Evolutionary conservation across 2,888 invertebrate genomes (phyloP), one percentile per base, ranked within the genome.

Genomic region (Scaptomyza tumidula): DNA sequence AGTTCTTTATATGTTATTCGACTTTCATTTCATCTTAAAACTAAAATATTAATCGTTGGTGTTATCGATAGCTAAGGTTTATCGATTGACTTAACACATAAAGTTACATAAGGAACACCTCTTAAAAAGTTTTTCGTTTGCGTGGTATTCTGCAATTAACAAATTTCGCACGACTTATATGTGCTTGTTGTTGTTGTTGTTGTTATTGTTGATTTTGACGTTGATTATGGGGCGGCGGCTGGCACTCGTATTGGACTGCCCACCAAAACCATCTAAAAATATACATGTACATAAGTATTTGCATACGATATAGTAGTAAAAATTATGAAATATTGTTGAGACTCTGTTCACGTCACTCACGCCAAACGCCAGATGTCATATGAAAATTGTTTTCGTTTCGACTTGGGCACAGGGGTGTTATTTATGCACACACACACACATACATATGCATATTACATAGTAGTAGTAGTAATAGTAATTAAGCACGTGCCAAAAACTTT

Each of bases 401-500:
- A 41, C 24, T 44, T 31, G 24, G 44, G 31, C 50, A 46, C 50
- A 46, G 53, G 37, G 53, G 46, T 72, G 44, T 56, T 71, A 60
- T 45, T 65, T 45, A 46, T 55, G 46, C 54, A 53, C 11, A 13
- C 5, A 48, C 13, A 9, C 2, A 9, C 44, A 16, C 10, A 16
- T 49, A 49, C 49, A 57, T 69, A 33, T 10, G 31, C 31, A 31
- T 31, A 10, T 31, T 10, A 1, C 1, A 29, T 9, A 31, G n/a
- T n/a, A n/a, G n/a, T n/a, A 19, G 19, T 33, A 33, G 33, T 33
- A 58, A 39, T 54, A 73, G 80, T 80, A 87, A 86, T 83, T 87
- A 78, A 87, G 86, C 85, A 85, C 85, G 85, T 86, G 74, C 80
- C 64, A 87, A 87, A 84, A 81, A 80, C 63, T 87, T 80, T 85